Base-by-base conservation (phyloP, 2,113 vertebrate species). In the Ptychochromis oligacanthus region DNA sequence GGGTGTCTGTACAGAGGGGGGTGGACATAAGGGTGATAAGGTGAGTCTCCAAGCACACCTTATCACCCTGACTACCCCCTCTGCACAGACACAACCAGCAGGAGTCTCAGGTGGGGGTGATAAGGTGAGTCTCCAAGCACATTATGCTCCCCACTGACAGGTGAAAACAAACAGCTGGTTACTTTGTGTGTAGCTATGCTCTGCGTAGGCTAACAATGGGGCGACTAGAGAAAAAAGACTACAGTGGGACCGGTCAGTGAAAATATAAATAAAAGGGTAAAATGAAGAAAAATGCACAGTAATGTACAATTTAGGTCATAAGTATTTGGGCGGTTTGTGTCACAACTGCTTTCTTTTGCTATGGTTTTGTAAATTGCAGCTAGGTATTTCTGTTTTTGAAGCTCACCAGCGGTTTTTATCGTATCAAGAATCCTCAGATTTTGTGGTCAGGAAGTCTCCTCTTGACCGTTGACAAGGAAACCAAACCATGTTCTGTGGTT, bases 121-220 rank as follows among this genome's bases (percentile, higher is more conserved):
- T 49, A 55, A 81, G 74, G 28, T 2, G 75, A 82, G 60, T 55
- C 31, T 79, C 49, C 4, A 3, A 70, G 20, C 76, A 4, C 31
- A 40, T 56, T 64, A 40, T 20, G 28, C 14, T 81, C 18, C 18
- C 76, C 55, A n/a, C 26, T 88, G 84, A 80, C 46, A 64, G 80
- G n/a, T 78, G 85, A 87, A 83, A 84, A 43, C 62, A 85, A 81
- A 59, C 75, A 79, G 61, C 49, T 57, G 65, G 61, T 43, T 60
- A 20, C 56, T 75, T 54, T 2, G 58, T 57, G 43, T 60, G 72
- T 58, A 72, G 36, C 0, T 72, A 20, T 14, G 31, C 55, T 58
- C 34, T 28, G 40, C 28, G n/a, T 57, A 43, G n/a, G 72, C 43
- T 34, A 72, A 84, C 38, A 26, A 12, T 38, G 22, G 31, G 14